Evolutionary conservation across 2,888 invertebrate species (phyloP), one percentile per base, ranked within the genome.

Genomic region (Agapostemon virescens): DNA sequence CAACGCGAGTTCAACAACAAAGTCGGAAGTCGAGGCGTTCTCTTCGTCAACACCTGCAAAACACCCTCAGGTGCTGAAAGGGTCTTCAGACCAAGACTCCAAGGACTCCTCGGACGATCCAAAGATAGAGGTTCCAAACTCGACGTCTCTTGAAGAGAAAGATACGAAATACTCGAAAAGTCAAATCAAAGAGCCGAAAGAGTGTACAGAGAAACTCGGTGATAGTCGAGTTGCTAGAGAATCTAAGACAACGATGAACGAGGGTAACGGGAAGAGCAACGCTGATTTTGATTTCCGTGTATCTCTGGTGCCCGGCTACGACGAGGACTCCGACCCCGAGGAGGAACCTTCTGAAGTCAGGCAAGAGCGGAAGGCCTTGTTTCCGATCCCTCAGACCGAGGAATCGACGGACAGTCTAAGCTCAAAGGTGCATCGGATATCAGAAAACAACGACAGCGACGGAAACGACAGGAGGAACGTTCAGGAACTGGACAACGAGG

Each of bases 241-340:
- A 0, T 30, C 49, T 4, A 69, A 52, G 30, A 5, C 15, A 9
- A 20, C 3, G 5, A 1, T 5, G 42, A n/a, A 11, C 4, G 9
- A 81, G n/a, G 69, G 79, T 75, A 77, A 1, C 69, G 78, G 7
- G 36, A 79, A 63, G 36, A 40, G 67, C 17, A 84, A 45, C 20
- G 23, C 81, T 0, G 81, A 82, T 0, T 72, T 84, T 4, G 88
- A 88, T 58, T 67, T 86, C 0, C 84, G 88, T 9, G 81, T 94
- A 83, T 93, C 94, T 0, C 87, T 94, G 64, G 93, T 94, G 0
- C 94, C 94, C n/a, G 94, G 94, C 30, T 95, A 95, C 80, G 94
- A 93, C 2, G 94, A 94, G 81, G 94, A 94, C 83, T 93, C 93
- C 0, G 94, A 94, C 38, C 92, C 91, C 38, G 93, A 94, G 71